Percentiles rank a stretch among this genome's conserved stretches.
Conservation (phyloP, 2,888 invertebrate genomes). For the Ischnus inquisitorius region DNA sequence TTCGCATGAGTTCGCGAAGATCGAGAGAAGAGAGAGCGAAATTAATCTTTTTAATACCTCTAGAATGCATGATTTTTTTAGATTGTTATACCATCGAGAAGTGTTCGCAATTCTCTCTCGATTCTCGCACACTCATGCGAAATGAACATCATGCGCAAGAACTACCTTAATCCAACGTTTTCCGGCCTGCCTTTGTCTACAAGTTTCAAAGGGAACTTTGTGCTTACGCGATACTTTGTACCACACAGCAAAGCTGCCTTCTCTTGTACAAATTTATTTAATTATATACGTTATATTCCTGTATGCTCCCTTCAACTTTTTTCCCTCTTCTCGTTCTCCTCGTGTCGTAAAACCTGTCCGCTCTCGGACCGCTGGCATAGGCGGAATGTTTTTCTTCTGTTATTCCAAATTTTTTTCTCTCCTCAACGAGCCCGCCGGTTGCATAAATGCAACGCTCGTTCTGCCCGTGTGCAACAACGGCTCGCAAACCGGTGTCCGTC, state of each 20-base stretch:
- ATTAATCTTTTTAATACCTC: too few relatives aligned
- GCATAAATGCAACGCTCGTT: slow-evolving; percentile 4
- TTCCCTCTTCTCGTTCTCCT: slow-evolving; percentile 36
- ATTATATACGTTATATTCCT: slow-evolving; percentile 47
- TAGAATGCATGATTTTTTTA: too few relatives aligned
- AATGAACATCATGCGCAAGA: too few relatives aligned
- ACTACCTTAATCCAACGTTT: slow-evolving; percentile 40
- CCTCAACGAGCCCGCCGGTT: slow-evolving; percentile 10
- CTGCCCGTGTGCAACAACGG: not conserved
- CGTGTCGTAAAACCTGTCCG: slow-evolving; percentile 52
- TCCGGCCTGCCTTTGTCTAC: too few relatives aligned
- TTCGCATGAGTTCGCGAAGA: too few relatives aligned
- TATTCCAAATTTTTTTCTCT: slow-evolving; percentile 29
- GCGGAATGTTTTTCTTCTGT: slow-evolving; percentile 17
- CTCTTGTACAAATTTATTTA: slow-evolving; percentile 52
- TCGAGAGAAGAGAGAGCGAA: too few relatives aligned
- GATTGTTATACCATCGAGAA: too few relatives aligned
- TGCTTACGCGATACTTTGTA: too few relatives aligned
- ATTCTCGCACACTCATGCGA: too few relatives aligned
- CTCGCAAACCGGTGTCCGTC: not conserved
- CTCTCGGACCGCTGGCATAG: slow-evolving; percentile 6
- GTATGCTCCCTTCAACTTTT: not conserved
- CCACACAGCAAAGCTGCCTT: not conserved
- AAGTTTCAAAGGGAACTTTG: too few relatives aligned
- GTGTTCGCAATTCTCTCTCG: too few relatives aligned